Evolutionary conservation across 2,888 invertebrate species (phyloP), one percentile per base, ranked within the genome.

Genomic region (Gastrophysa polygoni): DNA sequence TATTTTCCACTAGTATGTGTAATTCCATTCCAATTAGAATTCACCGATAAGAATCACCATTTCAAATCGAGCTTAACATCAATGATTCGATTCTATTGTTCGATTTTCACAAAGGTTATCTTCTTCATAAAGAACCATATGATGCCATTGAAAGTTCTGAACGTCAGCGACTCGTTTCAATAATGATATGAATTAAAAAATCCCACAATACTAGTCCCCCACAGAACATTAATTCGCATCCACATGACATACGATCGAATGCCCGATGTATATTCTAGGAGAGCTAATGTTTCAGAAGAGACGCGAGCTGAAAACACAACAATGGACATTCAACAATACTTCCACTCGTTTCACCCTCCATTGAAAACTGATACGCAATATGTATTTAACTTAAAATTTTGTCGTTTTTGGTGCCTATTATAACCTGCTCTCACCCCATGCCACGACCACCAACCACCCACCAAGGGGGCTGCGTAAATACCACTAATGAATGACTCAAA

Each of bases 371-470:
- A 38, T 38, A 38, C 38, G 38, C 38, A 38, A 38, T 38, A 38
- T 38, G 38, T 38, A 38, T 38, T 38, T 38, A 38, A 38, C 38
- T 38, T 38, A 14, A 38, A 38, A 38, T 38, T 38, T 38, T 38
- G 38, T 38, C 38, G 38, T 38, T 38, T 38, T 38, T 6, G 38
- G 38, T 38, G 38, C 14, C 38, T 38, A 38, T 38, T 38, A 38
- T 38, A 38, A 38, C 38, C 38, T n/a, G 3, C 38, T 38, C 38
- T 38, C 38, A 38, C 38, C 38, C 38, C 11, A 38, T 38, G 14
- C 38, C 3, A 38, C 38, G 14, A 11, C 11, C 38, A 38, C 38
- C 38, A 38, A 11, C 38, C 38, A 38, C 38, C 38, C 38, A 38
- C 38, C 14, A 38, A 38, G 38, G 38, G 32, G 32, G 32, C 11